Evolutionary conservation across 2,888 invertebrate species (phyloP).

Genomic region (Melanostoma mellinum): DNA sequence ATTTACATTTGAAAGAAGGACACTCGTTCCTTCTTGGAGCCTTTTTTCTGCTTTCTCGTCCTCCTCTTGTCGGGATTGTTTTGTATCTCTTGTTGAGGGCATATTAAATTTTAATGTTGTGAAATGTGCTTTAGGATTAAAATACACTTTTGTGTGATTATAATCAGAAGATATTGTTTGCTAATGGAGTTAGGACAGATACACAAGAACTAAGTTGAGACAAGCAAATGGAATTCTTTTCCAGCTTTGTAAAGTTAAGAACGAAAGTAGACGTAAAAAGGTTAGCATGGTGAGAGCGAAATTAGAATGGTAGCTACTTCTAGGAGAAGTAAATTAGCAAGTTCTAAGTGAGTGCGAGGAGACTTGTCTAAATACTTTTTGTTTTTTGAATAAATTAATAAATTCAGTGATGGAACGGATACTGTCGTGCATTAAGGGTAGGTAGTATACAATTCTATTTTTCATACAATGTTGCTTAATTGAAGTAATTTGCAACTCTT

Average conservation of each 20-base stretch:
- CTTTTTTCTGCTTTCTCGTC: neutral
- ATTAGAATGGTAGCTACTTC: neutral
- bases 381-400: neutral
- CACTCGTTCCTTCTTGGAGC: slow-evolving; percentile 26
- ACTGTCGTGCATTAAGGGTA: too few species aligned
- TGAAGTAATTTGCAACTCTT: too few species aligned
- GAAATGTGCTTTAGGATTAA: slow-evolving; percentile 71
- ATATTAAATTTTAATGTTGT: slow-evolving; percentile 72
- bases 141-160: slow-evolving; percentile 73
- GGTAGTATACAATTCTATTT: too few species aligned
- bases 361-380: neutral
- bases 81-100: slow-evolving; percentile 60
- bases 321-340: too few species aligned
- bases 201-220: slow-evolving; percentile 33
- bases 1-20: slow-evolving; percentile 56
- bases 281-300: slow-evolving; percentile 1
- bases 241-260: slow-evolving; percentile 2
- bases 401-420: too few species aligned
- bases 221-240: slow-evolving; percentile 62
- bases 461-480: too few species aligned
- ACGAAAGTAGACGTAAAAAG: slow-evolving; percentile 6
- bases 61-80: neutral
- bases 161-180: slow-evolving; percentile 71
- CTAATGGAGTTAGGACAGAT: slow-evolving; percentile 71
- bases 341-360: too few species aligned